Evolutionary conservation across 2,113 vertebrate species (phyloP), one percentile per base, ranked within the genome.

Genomic region (Indri indri): DNA sequence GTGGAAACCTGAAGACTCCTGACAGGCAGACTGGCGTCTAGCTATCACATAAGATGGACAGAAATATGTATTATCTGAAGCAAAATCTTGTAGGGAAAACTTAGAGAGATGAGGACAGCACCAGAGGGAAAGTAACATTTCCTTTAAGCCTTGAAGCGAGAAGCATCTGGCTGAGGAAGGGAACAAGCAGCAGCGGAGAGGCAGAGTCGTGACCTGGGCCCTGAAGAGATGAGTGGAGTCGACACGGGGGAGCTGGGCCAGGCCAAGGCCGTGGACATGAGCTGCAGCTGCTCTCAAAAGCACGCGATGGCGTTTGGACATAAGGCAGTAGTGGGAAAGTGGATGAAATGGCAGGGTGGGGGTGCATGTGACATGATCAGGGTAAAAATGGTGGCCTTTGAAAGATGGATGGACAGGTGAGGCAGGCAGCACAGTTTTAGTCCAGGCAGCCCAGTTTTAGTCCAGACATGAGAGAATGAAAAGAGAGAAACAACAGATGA

Each of bases 11-110:
- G n/a, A 23, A 25, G 12, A 68, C 65, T 45, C 8, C 63, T 20
- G 50, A 50, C 37, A 18, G 32, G 65, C 50, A 42, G 11, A 54
- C 76, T 8, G 42, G 52, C 4, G 3, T 47, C 70, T 17, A 52
- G 42, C n/a, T 25, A 74, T 32, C 74, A 83, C 34, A 66, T 9
- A 25, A 76, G 42, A 68, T 5, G 18, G 54, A 47, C 40, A 66
- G 30, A 90, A 74, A 89, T 20, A 76, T 0, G 37, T 30, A 27
- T 73, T 40, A 66, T 34, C 73, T 63, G 70, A 93, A 80, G 50
- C 34, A 52, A 92, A 86, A 59, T 30, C 66, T 77, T 89, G 2
- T 54, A 54, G 40, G 88, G 47, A 89, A 61, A 68, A n/a, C 13
- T 11, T 16, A 71, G 57, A 52, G 37, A 77, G 37, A 66, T 17